Percentiles rank a stretch among this genome's conserved stretches.
Evolutionary conservation across 2,888 invertebrate genomes (phyloP).

Genomic region (Boloria selene): DNA sequence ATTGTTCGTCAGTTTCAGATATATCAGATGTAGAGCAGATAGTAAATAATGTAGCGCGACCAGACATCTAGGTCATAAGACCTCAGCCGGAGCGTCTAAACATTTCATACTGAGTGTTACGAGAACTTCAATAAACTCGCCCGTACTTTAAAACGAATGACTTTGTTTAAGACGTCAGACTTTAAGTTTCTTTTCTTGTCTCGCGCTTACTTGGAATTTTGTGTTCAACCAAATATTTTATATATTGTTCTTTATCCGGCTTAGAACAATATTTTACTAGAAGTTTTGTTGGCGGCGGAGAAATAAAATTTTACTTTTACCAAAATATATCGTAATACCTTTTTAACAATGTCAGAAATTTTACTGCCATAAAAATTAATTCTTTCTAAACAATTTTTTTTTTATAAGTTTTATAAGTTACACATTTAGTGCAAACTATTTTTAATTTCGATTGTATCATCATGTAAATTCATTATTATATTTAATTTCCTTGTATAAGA

Average conservation of each 20-base stretch:
- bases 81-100: background rate
- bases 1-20: conserved; percentile 9
- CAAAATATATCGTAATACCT: too few relatives aligned
- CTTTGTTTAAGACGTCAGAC: conserved; percentile 9
- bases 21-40: conserved; percentile 15
- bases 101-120: conserved; percentile 16
- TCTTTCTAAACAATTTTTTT: too few relatives aligned
- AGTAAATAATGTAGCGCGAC: conserved; percentile 14
- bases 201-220: conserved; percentile 9
- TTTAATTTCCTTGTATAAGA: too few relatives aligned
- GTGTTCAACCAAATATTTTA: conserved; percentile 15
- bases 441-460: too few relatives aligned
- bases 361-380: too few relatives aligned
- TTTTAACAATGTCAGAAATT: too few relatives aligned
- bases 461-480: too few relatives aligned
- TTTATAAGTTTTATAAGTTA: too few relatives aligned
- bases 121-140: conserved; percentile 18
- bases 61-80: conserved; percentile 16
- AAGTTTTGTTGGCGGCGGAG: background rate
- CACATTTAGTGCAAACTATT: too few relatives aligned
- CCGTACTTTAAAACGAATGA: conserved; percentile 14
- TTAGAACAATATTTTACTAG: background rate
- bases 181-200: conserved; percentile 17
- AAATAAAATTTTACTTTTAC: background rate
- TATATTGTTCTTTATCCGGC: conserved; percentile 12